Evolutionary conservation across 2,113 vertebrate genomes (phyloP), one percentile per base, ranked within the genome.

Genomic region (Paramormyrops kingsleyae): DNA sequence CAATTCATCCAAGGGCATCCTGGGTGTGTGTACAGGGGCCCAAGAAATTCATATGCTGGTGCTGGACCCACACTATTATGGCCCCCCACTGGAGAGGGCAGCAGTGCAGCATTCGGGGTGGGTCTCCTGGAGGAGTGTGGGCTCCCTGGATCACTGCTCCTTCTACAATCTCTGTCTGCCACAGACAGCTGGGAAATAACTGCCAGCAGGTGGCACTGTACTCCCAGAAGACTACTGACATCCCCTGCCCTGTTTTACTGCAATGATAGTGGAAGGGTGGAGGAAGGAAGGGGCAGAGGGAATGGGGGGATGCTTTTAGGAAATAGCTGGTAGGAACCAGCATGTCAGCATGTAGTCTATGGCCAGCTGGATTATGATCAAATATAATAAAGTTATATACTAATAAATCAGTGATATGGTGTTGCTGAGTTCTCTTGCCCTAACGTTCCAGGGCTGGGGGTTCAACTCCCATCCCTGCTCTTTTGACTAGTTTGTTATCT

Each of bases 81-180:
- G 96, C 0, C 46, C 92, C 1, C 88, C 91, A 17, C 89, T 91
- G 91, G 93, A 94, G 83, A 92, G 89, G 35, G 62, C 59, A 0
- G 93, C 94, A 80, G 84, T 95, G 83, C 97, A 97, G 89, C 92
- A 21, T 7, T 91, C 86, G 1, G 96, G 96, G 0, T 97, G 97
- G 97, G 95, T 97, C 83, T 84, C 91, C 0, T 97, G 97, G 97
- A 96, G 59, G 77, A 90, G 87, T 1, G 91, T 96, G 0, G 93
- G 91, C 0, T 93, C 94, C 53, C 95, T 98, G 66, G 95, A 97
- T 89, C 93, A 92, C 9, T 91, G 91, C 27, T 98, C 97, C 0
- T 97, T 98, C 93, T 98, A 98, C 92, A 98, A 97, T 50, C 91
- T 97, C 21, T 97, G 97, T 89, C 83, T 97, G 91, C 97, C 97